Base-by-base conservation (phyloP, 2,888 invertebrate genomes). In the Drosophila atroscutellata region DNA sequence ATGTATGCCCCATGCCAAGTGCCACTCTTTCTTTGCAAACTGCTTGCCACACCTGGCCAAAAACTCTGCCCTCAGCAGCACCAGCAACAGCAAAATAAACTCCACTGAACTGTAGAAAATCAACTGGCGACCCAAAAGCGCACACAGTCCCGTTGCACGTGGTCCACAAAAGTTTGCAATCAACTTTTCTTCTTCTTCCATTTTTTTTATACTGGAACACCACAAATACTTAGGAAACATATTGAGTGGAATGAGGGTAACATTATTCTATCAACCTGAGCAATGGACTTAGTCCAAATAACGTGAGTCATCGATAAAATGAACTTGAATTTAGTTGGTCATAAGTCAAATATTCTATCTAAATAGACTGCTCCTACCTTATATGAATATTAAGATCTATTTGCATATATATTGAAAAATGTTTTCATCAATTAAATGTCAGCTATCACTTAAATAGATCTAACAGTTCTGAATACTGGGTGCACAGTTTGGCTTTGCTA, bases 31-130 rank as follows among this genome's bases (percentile, higher is more conserved):
- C 45, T 64, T 32, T 37, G 65, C 30, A 56, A 64, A 42, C 69
- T 68, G 56, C 59, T 65, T 63, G 63, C 58, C 62, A 26, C 84
- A 88, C 85, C 87, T 86, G 85, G 77, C 66, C 78, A 61, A 71
- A 49, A 74, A 59, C 59, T 78, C 67, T 67, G 64, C 63, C 42
- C 15, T 42, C 42, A 55, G 34, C 20, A 13, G 20, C 39, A 42
- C 11, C 39, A 42, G 20, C 39, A 34, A 11, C 45, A 37, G 77
- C 66, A 86, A 86, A 85, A 89, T 87, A 87, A 87, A 89, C 85
- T 86, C 86, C 62, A 77, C 86, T 90, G 80, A 81, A 84, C 81
- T 81, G 88, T 81, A 84, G 80, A 83, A 90, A 91, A 90, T 90
- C 87, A 91, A 91, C 86, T 66, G 80, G 58, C 77, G 72, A 66